These are phyloP conservation scores for Liolophura sinensis DNA, from an alignment of 1,140 invertebrate genomes.

Conservation along the genomic window DNA sequence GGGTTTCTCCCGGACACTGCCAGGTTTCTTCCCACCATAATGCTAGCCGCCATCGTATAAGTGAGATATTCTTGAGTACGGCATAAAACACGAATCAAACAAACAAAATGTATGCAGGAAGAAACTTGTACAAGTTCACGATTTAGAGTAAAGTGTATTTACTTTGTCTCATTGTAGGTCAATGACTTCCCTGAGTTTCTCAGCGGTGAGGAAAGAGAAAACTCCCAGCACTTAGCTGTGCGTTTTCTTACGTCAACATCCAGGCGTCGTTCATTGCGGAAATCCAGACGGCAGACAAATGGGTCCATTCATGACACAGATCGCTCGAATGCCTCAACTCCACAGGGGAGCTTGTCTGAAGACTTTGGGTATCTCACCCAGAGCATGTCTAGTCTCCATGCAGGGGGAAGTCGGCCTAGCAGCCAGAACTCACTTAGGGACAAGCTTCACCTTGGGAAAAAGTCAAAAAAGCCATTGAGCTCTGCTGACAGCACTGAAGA, in stretches of 20 bases:
- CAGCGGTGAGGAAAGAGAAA: conserved; percentile 44
- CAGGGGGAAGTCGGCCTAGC: conserved; percentile 27
- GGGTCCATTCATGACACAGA: conserved; percentile 31
- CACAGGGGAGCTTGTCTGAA: conserved; percentile 36
- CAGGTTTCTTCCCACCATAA: no score
- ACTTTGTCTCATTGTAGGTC: conserved; percentile 36
- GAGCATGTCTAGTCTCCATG: conserved; percentile 26
- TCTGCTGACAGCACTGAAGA: not conserved
- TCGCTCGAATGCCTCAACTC: conserved; percentile 45
- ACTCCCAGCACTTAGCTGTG: conserved; percentile 52
- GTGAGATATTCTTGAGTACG: no score
- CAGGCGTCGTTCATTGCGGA: conserved; percentile 30
- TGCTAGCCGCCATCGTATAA: no score
- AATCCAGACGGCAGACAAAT: conserved; percentile 29
- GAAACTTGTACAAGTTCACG: not conserved
- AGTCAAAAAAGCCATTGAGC: no score
- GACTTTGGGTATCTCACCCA: conserved; percentile 38
- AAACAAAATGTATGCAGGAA: not conserved
- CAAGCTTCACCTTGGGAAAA: no score
- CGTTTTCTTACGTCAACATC: conserved; percentile 38
- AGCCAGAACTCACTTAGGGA: conserved; percentile 29
- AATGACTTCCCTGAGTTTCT: conserved; percentile 55
- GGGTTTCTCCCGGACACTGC: no score
- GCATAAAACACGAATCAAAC: no score
- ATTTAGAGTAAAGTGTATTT: not conserved